Evolutionary conservation across 2,888 invertebrate species (phyloP).

Genomic region (Gari tellinella): DNA sequence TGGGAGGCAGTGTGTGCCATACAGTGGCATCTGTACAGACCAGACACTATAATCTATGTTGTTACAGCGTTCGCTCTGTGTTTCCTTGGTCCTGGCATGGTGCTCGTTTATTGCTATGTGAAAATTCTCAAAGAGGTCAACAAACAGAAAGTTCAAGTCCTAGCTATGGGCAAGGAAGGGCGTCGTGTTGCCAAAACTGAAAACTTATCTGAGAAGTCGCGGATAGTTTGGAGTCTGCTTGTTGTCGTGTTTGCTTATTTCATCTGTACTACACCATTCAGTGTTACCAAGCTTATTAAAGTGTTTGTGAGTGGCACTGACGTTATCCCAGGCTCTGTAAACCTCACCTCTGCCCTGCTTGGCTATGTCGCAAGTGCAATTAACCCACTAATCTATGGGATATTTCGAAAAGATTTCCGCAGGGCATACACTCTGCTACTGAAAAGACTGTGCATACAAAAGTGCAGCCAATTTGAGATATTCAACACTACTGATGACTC

Average conservation of each 20-base stretch:
- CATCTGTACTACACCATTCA: slow-evolving; percentile 83
- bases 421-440: slow-evolving; percentile 63
- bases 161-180: not conserved
- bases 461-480: not conserved
- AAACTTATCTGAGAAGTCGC: slow-evolving; percentile 18
- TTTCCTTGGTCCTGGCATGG: slow-evolving; percentile 76
- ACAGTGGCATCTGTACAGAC: slow-evolving; percentile 74
- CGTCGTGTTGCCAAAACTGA: not conserved
- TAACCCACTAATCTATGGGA: slow-evolving; percentile 83
- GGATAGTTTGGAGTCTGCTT: slow-evolving; percentile 75
- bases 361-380: slow-evolving; percentile 79
- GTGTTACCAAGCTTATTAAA: slow-evolving; percentile 82
- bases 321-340: slow-evolving; percentile 74
- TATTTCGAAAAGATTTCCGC: slow-evolving; percentile 80
- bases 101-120: slow-evolving; percentile 74
- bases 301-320: slow-evolving; percentile 59
- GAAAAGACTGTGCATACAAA: slow-evolving; percentile 16
- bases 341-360: slow-evolving; percentile 77
- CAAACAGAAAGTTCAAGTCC: slow-evolving; percentile 27
- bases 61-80: slow-evolving; percentile 77
- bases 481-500: not conserved
- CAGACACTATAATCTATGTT: slow-evolving; percentile 75
- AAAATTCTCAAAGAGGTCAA: slow-evolving; percentile 65
- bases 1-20: slow-evolving; percentile 83
- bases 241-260: slow-evolving; percentile 81